Evolutionary conservation across 2,797 vertebrate species (phyloP).

Genomic region (Acipenser oxyrinchus): DNA sequence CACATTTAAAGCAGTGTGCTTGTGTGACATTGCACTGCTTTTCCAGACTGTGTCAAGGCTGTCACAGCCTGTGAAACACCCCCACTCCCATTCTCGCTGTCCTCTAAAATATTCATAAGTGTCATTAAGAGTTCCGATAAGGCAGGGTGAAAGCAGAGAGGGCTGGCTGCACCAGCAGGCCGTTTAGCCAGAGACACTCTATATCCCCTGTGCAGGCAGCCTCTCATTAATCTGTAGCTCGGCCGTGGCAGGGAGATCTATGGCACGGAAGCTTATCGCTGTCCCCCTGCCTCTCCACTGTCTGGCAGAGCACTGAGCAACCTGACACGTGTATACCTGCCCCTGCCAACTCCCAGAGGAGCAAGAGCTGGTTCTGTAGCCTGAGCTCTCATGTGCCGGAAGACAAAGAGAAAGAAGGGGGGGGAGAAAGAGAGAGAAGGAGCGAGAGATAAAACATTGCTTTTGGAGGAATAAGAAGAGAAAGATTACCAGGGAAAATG

Average conservation of each 20-base stretch:
- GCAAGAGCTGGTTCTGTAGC: too few species aligned
- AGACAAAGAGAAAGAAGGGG: too few species aligned
- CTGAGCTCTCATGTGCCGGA: too few species aligned
- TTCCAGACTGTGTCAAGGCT: constrained; percentile 22
- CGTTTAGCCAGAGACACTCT: constrained; percentile 53
- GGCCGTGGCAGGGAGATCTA: constrained; percentile 34
- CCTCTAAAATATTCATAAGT: constrained; percentile 77
- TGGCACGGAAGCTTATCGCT: constrained; percentile 38
- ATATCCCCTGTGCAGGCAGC: constrained; percentile 49
- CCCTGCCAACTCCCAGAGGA: neutral
- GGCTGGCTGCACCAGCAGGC: constrained; percentile 56
- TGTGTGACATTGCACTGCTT: constrained; percentile 1
- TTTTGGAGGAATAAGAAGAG: too few species aligned
- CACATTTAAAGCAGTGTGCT: too few species aligned
- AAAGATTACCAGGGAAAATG: too few species aligned
- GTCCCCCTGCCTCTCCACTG: constrained; percentile 40
- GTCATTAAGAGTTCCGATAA: constrained; percentile 75
- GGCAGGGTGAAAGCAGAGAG: constrained; percentile 39
- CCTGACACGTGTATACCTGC: constrained; percentile 23
- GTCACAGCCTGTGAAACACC: too few species aligned
- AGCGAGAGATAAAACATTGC: too few species aligned
- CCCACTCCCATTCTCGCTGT: constrained; percentile 59
- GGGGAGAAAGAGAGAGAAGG: too few species aligned
- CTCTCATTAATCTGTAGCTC: constrained; percentile 60
- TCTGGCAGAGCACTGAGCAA: constrained; percentile 36